phyloP scores from a whole-genome alignment of 2,888 invertebrate genomes.

The Pammene aurita region DNA sequence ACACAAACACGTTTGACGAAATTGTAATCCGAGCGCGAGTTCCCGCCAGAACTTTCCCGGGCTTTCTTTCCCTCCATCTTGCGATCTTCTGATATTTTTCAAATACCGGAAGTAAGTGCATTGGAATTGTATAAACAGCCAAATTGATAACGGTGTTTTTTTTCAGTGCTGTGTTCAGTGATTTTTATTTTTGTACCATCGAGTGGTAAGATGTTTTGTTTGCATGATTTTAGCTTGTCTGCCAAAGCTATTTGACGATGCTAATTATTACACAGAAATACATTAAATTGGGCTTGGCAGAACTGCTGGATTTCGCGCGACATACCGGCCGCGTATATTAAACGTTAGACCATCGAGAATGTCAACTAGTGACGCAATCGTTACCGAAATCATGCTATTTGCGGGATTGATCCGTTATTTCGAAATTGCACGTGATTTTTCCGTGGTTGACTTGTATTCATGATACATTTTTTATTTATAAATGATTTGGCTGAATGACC shows the following conservation, averaged over 20 bases:
- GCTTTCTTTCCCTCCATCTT: conserved; percentile 65
- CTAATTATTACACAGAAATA: conserved; percentile 67
- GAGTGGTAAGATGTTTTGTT: conserved; percentile 20
- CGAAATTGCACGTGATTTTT: conserved; percentile 53
- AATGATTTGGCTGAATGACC: conserved; percentile 9
- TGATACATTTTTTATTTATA: conserved; percentile 40
- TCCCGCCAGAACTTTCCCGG: conserved; percentile 61
- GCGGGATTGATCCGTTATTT: conserved; percentile 67
- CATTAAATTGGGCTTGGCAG: conserved; percentile 73
- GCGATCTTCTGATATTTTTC: conserved; percentile 54
- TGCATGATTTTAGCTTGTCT: conserved; percentile 43
- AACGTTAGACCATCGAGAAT: conserved; percentile 62
- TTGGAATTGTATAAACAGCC: conserved; percentile 55
- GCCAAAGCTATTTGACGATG: conserved; percentile 53
- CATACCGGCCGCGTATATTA: conserved; percentile 62
- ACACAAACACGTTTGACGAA: conserved; percentile 46
- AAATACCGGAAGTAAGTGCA: conserved; percentile 68
- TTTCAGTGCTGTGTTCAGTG: conserved; percentile 53
- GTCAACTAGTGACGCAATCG: conserved; percentile 73
- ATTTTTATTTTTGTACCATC: conserved; percentile 27
- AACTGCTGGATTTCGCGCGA: conserved; percentile 63
- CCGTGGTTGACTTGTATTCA: conserved; percentile 53
- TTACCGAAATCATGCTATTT: conserved; percentile 70
- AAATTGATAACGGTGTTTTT: conserved; percentile 49
- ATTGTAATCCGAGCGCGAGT: conserved; percentile 46